Percentiles rank a stretch among this genome's conserved stretches.
These are phyloP conservation scores for Galago senegalensis DNA, from an alignment of 2,797 vertebrate genomes.

Conservation along the genomic window DNA sequence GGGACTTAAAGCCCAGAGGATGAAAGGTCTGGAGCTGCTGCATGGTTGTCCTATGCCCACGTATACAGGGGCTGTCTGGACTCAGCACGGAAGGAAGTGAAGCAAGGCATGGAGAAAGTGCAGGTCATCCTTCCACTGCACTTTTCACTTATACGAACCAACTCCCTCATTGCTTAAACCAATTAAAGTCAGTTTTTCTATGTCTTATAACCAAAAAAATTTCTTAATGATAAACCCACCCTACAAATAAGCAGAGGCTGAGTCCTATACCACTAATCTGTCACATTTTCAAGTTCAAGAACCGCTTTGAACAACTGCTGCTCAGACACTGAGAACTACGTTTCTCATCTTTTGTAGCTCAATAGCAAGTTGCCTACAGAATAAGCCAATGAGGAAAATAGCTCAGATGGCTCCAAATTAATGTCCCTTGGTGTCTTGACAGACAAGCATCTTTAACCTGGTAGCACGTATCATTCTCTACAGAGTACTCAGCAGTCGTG, in stretches of 20 bases:
- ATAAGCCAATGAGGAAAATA: neutral
- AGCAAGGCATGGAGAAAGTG: neutral
- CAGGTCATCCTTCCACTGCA: neutral
- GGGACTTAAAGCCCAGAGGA: neutral
- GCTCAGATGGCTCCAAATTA: neutral
- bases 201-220: neutral
- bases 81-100: neutral
- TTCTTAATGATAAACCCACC: neutral
- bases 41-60: too few relatives aligned
- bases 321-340: neutral
- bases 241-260: neutral
- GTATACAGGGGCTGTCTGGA: neutral
- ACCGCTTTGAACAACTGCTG: neutral
- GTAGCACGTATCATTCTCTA: constrained; percentile 77
- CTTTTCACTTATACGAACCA: neutral
- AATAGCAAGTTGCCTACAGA: constrained; percentile 9
- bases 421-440: neutral
- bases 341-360: neutral
- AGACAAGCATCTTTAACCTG: constrained; percentile 83
- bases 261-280: neutral
- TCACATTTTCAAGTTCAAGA: neutral
- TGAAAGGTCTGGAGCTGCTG: neutral
- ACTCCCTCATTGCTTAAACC: neutral
- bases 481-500: constrained; percentile 75
- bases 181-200: neutral